Percentiles rank a stretch among this genome's conserved stretches.
Evolutionary conservation across 2,797 vertebrate species (phyloP).

Genomic region (Thamnophis elegans): DNA sequence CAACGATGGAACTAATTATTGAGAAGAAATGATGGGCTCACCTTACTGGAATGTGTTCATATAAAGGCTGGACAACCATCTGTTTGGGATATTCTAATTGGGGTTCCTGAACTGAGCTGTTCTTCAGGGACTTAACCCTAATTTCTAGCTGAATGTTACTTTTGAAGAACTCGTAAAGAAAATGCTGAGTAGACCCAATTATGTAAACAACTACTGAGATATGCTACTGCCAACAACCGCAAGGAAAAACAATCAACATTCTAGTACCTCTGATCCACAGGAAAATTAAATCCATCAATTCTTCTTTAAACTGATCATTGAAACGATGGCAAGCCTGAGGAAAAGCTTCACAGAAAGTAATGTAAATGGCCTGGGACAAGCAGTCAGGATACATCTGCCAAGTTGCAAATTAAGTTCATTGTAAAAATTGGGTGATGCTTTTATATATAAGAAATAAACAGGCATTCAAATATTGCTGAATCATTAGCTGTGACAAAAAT

Average conservation of each 20-base stretch:
- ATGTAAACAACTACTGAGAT: not conserved
- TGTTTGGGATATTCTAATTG: not conserved
- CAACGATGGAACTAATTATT: not conserved
- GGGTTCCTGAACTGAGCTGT: not conserved
- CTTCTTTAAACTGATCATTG: constrained; percentile 64
- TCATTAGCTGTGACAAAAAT: constrained; percentile 11
- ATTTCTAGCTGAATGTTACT: not conserved
- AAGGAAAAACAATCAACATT: constrained; percentile 6
- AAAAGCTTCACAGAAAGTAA: constrained; percentile 65
- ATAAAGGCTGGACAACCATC: not conserved
- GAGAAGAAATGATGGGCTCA: not conserved
- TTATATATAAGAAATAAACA: not conserved
- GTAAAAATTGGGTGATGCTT: not conserved
- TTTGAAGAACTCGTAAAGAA: not conserved
- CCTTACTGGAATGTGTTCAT: not conserved
- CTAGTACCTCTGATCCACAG: constrained; percentile 69
- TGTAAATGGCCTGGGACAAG: constrained; percentile 64
- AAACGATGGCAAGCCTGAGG: constrained; percentile 58
- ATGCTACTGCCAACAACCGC: not conserved
- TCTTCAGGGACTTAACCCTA: not conserved
- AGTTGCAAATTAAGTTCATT: constrained; percentile 30
- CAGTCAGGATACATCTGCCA: constrained; percentile 66
- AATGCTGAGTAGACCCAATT: not conserved
- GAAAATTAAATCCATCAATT: constrained; percentile 60
- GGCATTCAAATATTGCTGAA: not conserved